A percentile compares a stretch with the other conserved stretches of the same genome.
Conservation (phyloP, 2,888 invertebrate species). For the Rhagonycha lutea region DNA sequence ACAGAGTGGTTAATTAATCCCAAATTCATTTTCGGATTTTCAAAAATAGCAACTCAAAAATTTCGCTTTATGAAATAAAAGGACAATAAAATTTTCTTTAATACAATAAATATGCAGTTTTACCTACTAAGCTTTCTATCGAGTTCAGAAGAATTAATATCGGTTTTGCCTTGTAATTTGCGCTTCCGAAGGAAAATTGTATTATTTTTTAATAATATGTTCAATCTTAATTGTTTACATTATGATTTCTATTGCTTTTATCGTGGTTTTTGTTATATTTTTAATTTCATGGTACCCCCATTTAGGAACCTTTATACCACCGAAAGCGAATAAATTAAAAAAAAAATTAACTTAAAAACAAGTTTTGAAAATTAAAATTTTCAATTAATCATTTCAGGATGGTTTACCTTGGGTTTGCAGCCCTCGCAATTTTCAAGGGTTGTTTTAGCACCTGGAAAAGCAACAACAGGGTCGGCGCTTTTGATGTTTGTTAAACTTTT, state of each 20-base stretch:
- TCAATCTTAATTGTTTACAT: not conserved
- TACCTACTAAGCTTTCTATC: not conserved
- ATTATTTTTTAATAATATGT: not conserved
- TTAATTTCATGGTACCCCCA: too few relatives aligned
- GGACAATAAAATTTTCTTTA: not conserved
- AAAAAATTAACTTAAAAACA: too few relatives aligned
- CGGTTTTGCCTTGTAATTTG: not conserved
- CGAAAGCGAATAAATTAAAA: too few relatives aligned
- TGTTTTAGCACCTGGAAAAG: not conserved
- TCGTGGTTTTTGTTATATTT: too few relatives aligned
- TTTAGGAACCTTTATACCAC: too few relatives aligned
- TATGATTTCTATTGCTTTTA: not conserved
- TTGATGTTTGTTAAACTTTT: not conserved
- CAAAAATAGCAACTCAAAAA: too few relatives aligned
- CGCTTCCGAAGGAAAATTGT: not conserved
- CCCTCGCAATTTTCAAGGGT: not conserved
- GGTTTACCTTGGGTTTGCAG: not conserved
- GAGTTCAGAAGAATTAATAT: not conserved
- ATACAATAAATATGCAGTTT: not conserved
- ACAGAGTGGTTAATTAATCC: too few relatives aligned
- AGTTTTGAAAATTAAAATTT: too few relatives aligned
- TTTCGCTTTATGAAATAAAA: too few relatives aligned
- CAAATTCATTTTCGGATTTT: too few relatives aligned
- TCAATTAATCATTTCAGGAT: not conserved
- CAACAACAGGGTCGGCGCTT: not conserved